Base-by-base conservation (phyloP, 2,888 invertebrate species). In the Synergus japonicus region DNA sequence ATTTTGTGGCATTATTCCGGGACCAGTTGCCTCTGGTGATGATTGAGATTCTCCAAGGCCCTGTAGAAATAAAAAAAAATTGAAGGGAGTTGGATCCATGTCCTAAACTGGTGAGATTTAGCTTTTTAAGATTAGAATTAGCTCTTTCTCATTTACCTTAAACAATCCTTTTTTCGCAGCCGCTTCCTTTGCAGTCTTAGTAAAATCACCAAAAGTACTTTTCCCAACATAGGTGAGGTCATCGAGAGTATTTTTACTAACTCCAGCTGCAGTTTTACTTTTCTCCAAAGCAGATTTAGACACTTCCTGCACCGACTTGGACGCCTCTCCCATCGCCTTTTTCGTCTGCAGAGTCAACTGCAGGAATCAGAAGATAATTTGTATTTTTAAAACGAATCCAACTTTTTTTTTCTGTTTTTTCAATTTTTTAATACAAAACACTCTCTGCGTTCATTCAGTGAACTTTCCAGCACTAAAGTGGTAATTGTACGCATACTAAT, bases 161-260 rank as follows among this genome's bases (percentile, higher is more conserved):
- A 97, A 93, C 77, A 98, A 93, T 81, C 97, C 97, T 90, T 97
- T 97, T 90, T 97, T 98, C 0, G 96, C 94, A 4, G 96, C 97
- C 1, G 93, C 97, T 93, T 97, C 97, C 88, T 97, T 97, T 1
- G 98, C 98, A 88, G 97, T 97, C 92, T 98, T 98, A 0, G 98
- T 98, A 22, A 98, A 93, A 91, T 98, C 98, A 0, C 97, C 97
- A 64, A 98, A 93, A 0, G 97, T 97, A 44, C 96, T 97, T 91
- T 97, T 97, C n/a, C 97, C 96, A 5, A 97, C 97, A 87, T 97
- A 97, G 0, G 97, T 96, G 41, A 98, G 93, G 91, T 98, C 98
- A 82, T 97, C 97, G 7, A 97, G 93, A 0, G 97, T 97, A 86
- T 97, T 97, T 91, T 97, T 97, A 88, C 97, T 97, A 12, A 96